These are phyloP conservation scores for Lordiphosa collinella DNA, from an alignment of 1,140 invertebrate species.

Conservation along the genomic window DNA sequence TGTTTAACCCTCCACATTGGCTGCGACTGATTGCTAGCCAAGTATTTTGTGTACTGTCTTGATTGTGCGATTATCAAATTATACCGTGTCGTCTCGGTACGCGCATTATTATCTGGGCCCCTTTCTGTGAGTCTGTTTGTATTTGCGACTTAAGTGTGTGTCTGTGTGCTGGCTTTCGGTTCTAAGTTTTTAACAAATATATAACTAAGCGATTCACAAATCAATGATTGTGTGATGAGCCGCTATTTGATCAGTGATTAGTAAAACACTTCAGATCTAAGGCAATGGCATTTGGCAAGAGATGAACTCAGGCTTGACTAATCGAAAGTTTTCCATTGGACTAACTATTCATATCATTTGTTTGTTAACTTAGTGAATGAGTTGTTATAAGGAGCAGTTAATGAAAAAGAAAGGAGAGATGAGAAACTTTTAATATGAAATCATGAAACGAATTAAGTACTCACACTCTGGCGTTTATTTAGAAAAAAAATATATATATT, in stretches of 20 bases:
- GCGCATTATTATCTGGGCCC: constrained; percentile 33
- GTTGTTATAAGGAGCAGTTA: too few species aligned
- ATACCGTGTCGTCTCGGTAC: constrained; percentile 7
- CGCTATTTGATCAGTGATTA: constrained; percentile 35
- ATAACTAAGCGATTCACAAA: constrained; percentile 55
- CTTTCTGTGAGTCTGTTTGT: constrained; percentile 1
- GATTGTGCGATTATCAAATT: constrained; percentile 66
- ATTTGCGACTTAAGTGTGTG: constrained; percentile 17
- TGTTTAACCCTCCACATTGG: not conserved
- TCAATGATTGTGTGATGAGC: constrained; percentile 34
- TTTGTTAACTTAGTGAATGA: not conserved
- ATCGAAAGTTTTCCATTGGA: not conserved
- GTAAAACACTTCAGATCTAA: constrained; percentile 21
- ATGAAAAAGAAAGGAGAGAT: too few species aligned
- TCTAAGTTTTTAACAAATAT: constrained; percentile 54
- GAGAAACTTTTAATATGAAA: too few species aligned
- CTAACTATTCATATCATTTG: not conserved
- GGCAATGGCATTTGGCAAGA: not conserved
- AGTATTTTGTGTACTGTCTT: constrained; percentile 45
- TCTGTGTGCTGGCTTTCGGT: constrained; percentile 11
- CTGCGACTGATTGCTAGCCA: constrained; percentile 24
- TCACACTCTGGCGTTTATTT: too few species aligned
- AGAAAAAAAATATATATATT: too few species aligned
- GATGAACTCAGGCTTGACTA: not conserved
- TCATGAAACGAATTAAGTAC: too few species aligned